Evolutionary conservation across 2,888 invertebrate genomes (phyloP).

Genomic region (Spicauda simplicius): DNA sequence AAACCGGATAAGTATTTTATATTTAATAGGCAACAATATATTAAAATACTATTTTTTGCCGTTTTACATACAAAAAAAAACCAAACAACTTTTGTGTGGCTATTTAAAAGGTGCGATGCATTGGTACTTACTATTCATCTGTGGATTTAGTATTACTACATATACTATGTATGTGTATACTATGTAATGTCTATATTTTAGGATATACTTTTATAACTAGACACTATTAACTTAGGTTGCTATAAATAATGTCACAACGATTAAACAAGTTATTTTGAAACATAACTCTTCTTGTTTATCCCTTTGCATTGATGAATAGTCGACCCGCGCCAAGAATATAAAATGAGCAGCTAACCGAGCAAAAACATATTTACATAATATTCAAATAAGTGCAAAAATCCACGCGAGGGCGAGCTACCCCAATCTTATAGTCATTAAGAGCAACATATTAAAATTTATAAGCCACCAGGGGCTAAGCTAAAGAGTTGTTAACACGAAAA

Average conservation of each 20-base stretch:
- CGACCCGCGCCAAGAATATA: conserved; percentile 54
- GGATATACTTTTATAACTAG: too few relatives aligned
- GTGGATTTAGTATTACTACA: too few relatives aligned
- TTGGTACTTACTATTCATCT: too few relatives aligned
- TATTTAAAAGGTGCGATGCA: too few relatives aligned
- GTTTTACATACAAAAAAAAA: too few relatives aligned
- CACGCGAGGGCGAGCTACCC: conserved; percentile 51
- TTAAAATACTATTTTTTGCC: too few relatives aligned
- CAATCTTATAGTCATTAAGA: conserved; percentile 71
- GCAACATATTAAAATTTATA: conserved; percentile 72
- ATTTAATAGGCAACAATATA: too few relatives aligned
- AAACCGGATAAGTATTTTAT: too few relatives aligned
- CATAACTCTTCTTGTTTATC: conserved; percentile 9
- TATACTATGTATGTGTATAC: too few relatives aligned
- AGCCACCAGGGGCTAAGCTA: conserved; percentile 56
- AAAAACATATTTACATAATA: conserved; percentile 67
- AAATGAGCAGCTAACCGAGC: conserved; percentile 50
- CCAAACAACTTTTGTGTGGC: too few relatives aligned
- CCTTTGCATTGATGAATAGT: conserved; percentile 30
- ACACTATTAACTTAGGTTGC: too few relatives aligned
- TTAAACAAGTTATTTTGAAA: neutral
- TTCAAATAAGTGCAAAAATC: conserved; percentile 72
- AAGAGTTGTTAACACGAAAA: conserved; percentile 81
- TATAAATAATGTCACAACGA: neutral
- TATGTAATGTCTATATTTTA: too few relatives aligned